Conservation (phyloP, 1,140 invertebrate species). For the Chrysomallon squamiferum region DNA sequence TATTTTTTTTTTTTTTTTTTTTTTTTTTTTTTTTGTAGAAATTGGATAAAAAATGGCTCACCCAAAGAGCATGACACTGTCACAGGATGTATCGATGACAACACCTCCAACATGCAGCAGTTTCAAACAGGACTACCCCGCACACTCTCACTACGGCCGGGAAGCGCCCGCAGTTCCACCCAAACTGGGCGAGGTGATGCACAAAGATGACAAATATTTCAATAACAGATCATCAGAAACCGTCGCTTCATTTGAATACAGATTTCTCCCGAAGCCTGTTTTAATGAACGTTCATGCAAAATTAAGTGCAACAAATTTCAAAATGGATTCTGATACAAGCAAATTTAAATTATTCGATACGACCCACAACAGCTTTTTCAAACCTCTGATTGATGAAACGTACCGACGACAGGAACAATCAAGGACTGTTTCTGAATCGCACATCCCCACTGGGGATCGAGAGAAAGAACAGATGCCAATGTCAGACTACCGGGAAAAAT, state of each 20-base stretch:
- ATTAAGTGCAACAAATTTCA: conserved; percentile 54
- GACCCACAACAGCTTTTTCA: conserved; percentile 47
- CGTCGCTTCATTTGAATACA: conserved; percentile 39
- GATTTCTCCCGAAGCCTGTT: conserved; percentile 35
- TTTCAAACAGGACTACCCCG: conserved; percentile 51
- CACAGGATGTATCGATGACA: conserved; percentile 40
- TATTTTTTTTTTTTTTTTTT: too few relatives aligned
- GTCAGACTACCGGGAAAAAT: conserved; percentile 50
- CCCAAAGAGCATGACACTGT: conserved; percentile 45
- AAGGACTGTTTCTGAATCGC: conserved; percentile 18
- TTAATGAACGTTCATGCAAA: conserved; percentile 38
- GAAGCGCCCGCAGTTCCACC: conserved; percentile 36
- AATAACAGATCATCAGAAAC: conserved; percentile 51
- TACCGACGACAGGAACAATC: conserved; percentile 16
- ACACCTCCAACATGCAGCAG: conserved; percentile 37
- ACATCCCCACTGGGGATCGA: conserved; percentile 48
- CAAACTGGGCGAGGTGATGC: conserved; percentile 49
- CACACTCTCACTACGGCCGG: conserved; percentile 29
- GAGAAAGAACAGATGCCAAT: conserved; percentile 45
- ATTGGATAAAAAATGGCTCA: too few relatives aligned
- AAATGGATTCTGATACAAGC: conserved; percentile 50
- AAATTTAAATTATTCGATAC: conserved; percentile 50
- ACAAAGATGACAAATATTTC: conserved; percentile 48
- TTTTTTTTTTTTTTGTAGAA: too few relatives aligned
- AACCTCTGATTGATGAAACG: conserved; percentile 38